Evolutionary conservation across 1,140 invertebrate species (phyloP), one percentile per base, ranked within the genome.

Genomic region (Drosophila sucinea): DNA sequence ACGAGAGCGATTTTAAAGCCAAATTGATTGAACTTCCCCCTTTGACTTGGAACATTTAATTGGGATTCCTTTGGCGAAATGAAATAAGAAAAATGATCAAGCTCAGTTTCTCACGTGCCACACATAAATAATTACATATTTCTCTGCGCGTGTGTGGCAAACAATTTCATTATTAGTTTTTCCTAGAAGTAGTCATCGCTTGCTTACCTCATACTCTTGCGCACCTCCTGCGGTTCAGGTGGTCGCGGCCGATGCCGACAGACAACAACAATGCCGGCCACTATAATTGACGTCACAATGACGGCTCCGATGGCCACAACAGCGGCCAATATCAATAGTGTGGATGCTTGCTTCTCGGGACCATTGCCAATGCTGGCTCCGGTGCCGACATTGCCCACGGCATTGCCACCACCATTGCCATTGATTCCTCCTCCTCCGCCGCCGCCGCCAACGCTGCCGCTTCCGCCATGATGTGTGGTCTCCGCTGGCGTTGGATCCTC

Each of bases 281-380:
- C 91, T 73, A 92, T 91, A 92, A 92, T 92, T 90, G 91, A 92
- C 90, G 91, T 91, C 79, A 92, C 87, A 70, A 92, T 79, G 65
- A 92, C 90, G 72, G 85, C 91, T 74, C 90, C 91, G 74, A 91
- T 91, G 70, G 90, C 90, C 75, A 92, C 82, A 33, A 91, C 80
- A 40, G 91, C 87, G 68, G 91, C 91, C 5, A 92, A 72, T 65
- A 92, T 91, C 61, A 92, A 81, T 56, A 92, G 70, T 63, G 91
- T 91, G 51, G 91, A 92, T 73, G 44, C 44, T 27, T 92, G 91
- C 79, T 92, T 92, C 70, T 92, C 90, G 6, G 90, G 90, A 17
- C 77, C 86, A 70, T 66, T 86, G 80, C 85, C 90, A 56, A 76
- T 84, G 77, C 90, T 89, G 81, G 90, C 87, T 66, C 86, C 90